These are phyloP conservation scores for Heliconius melpomene DNA, from an alignment of 1,140 invertebrate genomes.

Conservation along the genomic window DNA sequence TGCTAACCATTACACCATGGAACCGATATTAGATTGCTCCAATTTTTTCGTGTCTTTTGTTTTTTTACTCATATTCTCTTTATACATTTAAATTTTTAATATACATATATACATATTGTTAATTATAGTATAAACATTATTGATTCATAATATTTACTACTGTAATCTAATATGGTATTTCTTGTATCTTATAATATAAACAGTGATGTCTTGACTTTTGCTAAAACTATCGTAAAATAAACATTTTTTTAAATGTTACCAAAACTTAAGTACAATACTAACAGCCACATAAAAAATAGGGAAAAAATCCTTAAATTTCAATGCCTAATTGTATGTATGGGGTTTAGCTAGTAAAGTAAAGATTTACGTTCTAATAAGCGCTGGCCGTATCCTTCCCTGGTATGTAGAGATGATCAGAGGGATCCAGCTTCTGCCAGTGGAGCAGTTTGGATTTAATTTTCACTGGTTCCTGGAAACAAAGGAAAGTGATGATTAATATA, in stretches of 20 bases:
- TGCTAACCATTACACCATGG: constrained; percentile 81
- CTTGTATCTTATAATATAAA: background rate
- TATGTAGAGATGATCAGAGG: constrained; percentile 73
- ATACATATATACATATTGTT: no score
- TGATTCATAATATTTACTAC: background rate
- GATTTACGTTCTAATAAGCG: constrained; percentile 30
- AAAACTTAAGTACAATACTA: background rate
- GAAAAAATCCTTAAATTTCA: background rate
- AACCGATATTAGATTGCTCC: constrained; percentile 47
- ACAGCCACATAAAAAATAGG: background rate
- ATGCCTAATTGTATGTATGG: background rate
- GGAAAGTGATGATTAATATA: background rate
- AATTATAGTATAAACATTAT: no score
- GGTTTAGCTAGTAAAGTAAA: background rate
- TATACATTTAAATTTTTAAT: no score
- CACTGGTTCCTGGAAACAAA: constrained; percentile 68
- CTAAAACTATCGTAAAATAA: no score
- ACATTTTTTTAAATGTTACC: no score
- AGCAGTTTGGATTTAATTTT: constrained; percentile 69
- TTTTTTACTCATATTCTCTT: background rate
- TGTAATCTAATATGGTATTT: background rate
- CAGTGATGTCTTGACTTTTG: background rate
- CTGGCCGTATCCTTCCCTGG: constrained; percentile 49
- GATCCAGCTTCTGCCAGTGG: constrained; percentile 70
- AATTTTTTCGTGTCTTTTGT: constrained; percentile 13